These are phyloP conservation scores for Melanotaenia duboulayi DNA, from an alignment of 2,113 vertebrate species.

Conservation along the genomic window DNA sequence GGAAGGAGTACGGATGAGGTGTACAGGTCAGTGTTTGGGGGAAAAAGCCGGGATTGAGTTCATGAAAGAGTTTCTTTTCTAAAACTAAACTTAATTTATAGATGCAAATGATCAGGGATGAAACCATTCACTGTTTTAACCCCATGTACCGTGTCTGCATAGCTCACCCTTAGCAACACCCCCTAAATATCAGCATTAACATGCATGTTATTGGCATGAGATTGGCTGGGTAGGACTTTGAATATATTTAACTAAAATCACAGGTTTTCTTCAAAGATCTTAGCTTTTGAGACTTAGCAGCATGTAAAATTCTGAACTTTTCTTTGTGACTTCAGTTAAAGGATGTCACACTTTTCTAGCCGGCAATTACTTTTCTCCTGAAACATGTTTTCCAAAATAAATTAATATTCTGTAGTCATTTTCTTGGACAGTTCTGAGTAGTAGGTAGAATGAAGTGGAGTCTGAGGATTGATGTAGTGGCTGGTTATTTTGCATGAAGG, in stretches of 20 bases:
- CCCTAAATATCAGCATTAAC: not conserved
- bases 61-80: too few relatives aligned
- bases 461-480: conserved; percentile 11
- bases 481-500: conserved; percentile 14
- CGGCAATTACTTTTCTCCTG: not conserved
- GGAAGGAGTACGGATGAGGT: conserved; percentile 5
- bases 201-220: not conserved
- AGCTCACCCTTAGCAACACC: too few relatives aligned
- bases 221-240: not conserved
- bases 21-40: not conserved
- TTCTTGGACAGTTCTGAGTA: not conserved
- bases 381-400: conserved; percentile 6
- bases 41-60: too few relatives aligned
- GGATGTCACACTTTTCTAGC: conserved; percentile 2
- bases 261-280: not conserved
- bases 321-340: not conserved
- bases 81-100: too few relatives aligned
- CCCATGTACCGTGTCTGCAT: too few relatives aligned
- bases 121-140: too few relatives aligned
- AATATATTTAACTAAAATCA: not conserved
- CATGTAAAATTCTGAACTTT: not conserved
- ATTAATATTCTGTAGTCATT: not conserved
- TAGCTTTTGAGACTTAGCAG: not conserved
- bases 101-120: too few relatives aligned
- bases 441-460: not conserved